Conservation (phyloP, 2,113 vertebrate species). For the Rhinogobius similis region DNA sequence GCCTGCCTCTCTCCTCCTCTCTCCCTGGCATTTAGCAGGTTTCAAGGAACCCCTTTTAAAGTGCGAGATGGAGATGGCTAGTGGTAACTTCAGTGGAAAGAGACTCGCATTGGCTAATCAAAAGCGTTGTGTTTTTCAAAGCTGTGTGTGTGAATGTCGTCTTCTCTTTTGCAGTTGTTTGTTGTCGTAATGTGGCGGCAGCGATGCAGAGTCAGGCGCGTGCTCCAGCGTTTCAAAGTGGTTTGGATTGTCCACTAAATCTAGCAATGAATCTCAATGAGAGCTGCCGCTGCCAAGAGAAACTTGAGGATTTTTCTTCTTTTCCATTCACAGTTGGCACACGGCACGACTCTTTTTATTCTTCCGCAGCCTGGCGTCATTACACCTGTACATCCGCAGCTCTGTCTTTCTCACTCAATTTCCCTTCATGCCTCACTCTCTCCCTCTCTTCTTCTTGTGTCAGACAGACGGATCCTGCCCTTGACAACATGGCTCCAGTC, state of each 20-base stretch:
- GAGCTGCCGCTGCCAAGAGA: slow-evolving; percentile 50
- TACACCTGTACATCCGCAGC: slow-evolving; percentile 18
- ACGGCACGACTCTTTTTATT: slow-evolving; percentile 32
- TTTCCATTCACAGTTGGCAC: slow-evolving; percentile 37
- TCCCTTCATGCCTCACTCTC: slow-evolving; percentile 14
- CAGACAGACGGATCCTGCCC: slow-evolving; percentile 55
- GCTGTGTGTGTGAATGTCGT: slow-evolving; percentile 9
- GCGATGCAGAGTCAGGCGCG: slow-evolving; percentile 34
- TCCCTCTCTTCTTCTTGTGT: slow-evolving; percentile 26
- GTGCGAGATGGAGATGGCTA: slow-evolving; percentile 13
- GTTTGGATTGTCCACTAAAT: slow-evolving; percentile 51
- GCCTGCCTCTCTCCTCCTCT: slow-evolving; percentile 42
- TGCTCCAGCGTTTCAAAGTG: slow-evolving; percentile 45
- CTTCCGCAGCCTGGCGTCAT: background rate
- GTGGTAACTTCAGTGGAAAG: slow-evolving; percentile 22
- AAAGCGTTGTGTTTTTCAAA: slow-evolving; percentile 10
- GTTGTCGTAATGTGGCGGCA: slow-evolving; percentile 10
- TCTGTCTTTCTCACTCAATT: slow-evolving; percentile 6
- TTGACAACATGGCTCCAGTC: slow-evolving; percentile 66
- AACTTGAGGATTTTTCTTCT: slow-evolving; percentile 41
- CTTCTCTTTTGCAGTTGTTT: slow-evolving; percentile 9
- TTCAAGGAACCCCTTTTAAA: slow-evolving; percentile 56
- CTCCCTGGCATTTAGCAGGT: slow-evolving; percentile 54
- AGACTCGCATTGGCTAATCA: slow-evolving; percentile 34
- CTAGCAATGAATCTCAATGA: slow-evolving; percentile 57